These are phyloP conservation scores for Euproctis similis DNA, from an alignment of 2,888 invertebrate genomes.

Conservation along the genomic window DNA sequence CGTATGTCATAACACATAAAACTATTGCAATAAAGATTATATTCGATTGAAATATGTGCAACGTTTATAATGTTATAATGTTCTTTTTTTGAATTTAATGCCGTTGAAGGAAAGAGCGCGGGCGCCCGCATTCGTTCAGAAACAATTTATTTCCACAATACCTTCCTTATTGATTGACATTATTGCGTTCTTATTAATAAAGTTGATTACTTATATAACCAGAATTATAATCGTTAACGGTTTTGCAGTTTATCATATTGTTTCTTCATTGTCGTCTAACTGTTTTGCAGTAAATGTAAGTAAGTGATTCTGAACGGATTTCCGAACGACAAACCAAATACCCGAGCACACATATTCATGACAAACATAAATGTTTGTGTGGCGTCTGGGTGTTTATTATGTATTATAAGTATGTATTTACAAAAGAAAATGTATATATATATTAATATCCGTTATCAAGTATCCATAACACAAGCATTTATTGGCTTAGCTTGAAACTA, in stretches of 20 bases:
- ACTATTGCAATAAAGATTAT: slow-evolving; percentile 34
- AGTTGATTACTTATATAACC: slow-evolving; percentile 48
- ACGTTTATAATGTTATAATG: slow-evolving; percentile 24
- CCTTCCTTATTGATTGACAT: slow-evolving; percentile 60
- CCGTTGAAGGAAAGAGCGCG: slow-evolving; percentile 37
- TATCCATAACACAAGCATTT: no score
- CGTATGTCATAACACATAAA: background rate
- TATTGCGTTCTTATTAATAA: slow-evolving; percentile 63
- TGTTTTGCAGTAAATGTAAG: no score
- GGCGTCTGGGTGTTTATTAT: no score
- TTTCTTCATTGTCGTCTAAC: no score
- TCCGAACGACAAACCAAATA: no score
- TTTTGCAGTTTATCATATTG: slow-evolving; percentile 30
- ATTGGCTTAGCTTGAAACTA: no score
- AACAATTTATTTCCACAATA: slow-evolving; percentile 56
- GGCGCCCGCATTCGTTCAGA: slow-evolving; percentile 58
- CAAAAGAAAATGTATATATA: no score
- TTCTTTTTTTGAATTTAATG: slow-evolving; percentile 12
- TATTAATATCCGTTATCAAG: no score
- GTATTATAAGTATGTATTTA: no score
- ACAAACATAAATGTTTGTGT: no score
- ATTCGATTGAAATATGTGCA: slow-evolving; percentile 17
- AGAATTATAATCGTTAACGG: slow-evolving; percentile 64
- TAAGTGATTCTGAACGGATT: no score
- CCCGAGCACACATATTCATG: no score